Evolutionary conservation across 1,140 invertebrate genomes (phyloP), one percentile per base, ranked within the genome.

Genomic region (Stratiolaelaps scimitus): DNA sequence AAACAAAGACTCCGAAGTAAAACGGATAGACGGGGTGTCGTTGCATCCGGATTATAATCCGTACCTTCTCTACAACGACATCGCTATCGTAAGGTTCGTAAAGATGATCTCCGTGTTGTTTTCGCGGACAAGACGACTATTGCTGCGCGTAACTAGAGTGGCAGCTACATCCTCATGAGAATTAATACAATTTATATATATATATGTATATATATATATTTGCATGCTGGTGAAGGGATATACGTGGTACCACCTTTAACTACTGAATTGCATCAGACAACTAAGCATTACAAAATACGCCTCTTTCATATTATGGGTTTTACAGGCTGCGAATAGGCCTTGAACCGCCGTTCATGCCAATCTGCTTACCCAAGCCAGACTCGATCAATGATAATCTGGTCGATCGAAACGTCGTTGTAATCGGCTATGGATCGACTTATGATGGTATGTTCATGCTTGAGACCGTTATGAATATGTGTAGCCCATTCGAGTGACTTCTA

Each of bases 11-110:
- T 60, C 53, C 1, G 53, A 60, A 60, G 23, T 34, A 34, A 60
- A 60, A 23, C 53, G 53, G 10, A 34, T 60, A 15, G 53, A 60
- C 23, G 53, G 53, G 15, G 34, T 60, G 15, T 60, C 53, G 4
- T 34, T 60, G 26, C 53, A 60, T 23, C 53, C 53, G 17, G 53
- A 60, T 60, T 60, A 60, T 34, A 60, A 60, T 34, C 53, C 53
- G 2, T 60, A 60, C 23, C 53, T 60, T n/a, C 53, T 26, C 53
- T 60, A 60, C 23, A 60, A 60, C 53, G 53, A 60, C 20, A 23
- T 60, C 53, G 53, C 53, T 2, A 23, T 60, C 2, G 53, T 60
- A 26, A 60, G 53, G 53, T 60, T 17, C 26, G 34, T 40, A 40
- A 10, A 40, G 5, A 40, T 40, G 10, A 6, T 40, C 4, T 10